Evolutionary conservation across 2,888 invertebrate species (phyloP).

Genomic region (Hofmannophila pseudospretella): DNA sequence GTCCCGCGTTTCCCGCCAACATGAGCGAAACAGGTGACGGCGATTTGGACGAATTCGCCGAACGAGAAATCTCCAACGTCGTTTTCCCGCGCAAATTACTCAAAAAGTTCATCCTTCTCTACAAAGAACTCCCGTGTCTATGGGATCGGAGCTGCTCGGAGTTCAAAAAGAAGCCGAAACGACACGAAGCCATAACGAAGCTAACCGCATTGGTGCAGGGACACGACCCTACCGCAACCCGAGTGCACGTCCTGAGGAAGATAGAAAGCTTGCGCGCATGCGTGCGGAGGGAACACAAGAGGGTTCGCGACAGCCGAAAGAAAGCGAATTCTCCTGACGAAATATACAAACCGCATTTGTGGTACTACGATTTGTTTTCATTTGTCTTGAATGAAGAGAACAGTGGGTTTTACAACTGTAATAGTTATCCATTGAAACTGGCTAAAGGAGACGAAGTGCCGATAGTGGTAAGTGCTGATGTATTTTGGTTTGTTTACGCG

Average conservation of each 20-base stretch:
- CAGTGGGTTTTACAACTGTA: constrained; percentile 15
- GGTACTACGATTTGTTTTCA: constrained; percentile 56
- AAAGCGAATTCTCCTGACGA: constrained; percentile 36
- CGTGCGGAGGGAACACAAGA: constrained; percentile 54
- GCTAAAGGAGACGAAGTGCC: constrained; percentile 1
- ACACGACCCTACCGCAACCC: constrained; percentile 52
- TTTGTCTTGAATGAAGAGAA: constrained; percentile 44
- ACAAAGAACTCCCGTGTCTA: constrained; percentile 49
- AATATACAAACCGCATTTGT: constrained; percentile 49
- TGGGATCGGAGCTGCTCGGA: constrained; percentile 46
- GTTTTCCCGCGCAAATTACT: constrained; percentile 55
- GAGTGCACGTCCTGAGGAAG: constrained; percentile 60
- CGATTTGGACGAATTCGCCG: background rate
- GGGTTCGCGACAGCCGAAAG: constrained; percentile 42
- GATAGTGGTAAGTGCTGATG: background rate
- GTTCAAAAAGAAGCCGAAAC: constrained; percentile 50
- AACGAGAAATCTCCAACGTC: constrained; percentile 22
- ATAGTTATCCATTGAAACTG: constrained; percentile 10
- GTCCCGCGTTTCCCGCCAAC: constrained; percentile 19
- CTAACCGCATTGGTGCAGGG: constrained; percentile 53
- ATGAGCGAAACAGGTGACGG: constrained; percentile 32
- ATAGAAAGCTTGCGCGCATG: constrained; percentile 66
- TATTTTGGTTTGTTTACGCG: no score
- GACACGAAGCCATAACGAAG: constrained; percentile 51
- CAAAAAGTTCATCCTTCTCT: constrained; percentile 47